Evolutionary conservation across 2,113 vertebrate species (phyloP), one percentile per base, ranked within the genome.

Genomic region (Cyanistes caeruleus): DNA sequence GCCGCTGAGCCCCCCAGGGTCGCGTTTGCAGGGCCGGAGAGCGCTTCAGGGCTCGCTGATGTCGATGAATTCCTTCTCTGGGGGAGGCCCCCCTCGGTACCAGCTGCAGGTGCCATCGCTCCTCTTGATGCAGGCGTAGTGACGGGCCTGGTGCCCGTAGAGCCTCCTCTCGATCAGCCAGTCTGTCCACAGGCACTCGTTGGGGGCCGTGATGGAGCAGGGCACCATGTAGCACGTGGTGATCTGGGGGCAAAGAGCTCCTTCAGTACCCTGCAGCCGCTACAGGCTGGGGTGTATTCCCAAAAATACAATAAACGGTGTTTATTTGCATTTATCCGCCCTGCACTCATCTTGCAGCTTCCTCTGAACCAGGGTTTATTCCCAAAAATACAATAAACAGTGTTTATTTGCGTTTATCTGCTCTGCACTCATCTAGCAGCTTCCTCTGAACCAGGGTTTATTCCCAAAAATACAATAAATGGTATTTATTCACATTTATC

Each of bases 141-240:
- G 98, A 70, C 98, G 97, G 67, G 98, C 98, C 96, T 99, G 99
- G 80, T 99, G 98, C 51, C 98, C 98, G 0, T 98, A 98, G 30
- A 98, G 97, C 82, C 97, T 98, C 93, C 98, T 95, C 92, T 98
- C 99, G 87, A 98, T 89, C 89, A 99, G 97, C 99, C 99, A 99
- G 96, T 99, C 99, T 22, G 98, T 99, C 99, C 99, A 99, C 94
- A 99, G 97, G 93, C 99, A 99, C 97, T 99, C 98, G 2, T 98
- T 98, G 52, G 98, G 98, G 20, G 97, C 93, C 3, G 96, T 97
- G 59, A 98, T 98, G 5, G 97, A 96, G 75, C 99, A 99, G 10
- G 98, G 98, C 77, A 98, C 97, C 27, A 82, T 97, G 96, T 98
- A 99, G 95, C 99, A 99, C 37, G 98, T 98, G 83, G 98, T 98